Base-by-base conservation (phyloP, 2,888 invertebrate genomes). In the Miltochrista miniata region DNA sequence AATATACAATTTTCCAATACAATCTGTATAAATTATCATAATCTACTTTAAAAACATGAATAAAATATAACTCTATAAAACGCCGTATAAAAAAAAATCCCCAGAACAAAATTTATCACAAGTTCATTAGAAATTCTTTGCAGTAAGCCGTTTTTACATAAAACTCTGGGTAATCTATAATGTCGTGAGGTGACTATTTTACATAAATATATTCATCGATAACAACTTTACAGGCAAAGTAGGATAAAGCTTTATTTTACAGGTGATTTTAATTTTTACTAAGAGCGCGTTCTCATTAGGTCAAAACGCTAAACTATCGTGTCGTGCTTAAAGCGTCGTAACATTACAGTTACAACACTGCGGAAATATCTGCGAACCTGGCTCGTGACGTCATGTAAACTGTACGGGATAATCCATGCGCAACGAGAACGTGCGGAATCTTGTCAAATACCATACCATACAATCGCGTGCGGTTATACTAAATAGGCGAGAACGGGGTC, bases 81-180 rank as follows among this genome's bases (percentile, higher is more conserved):
- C 13, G 31, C 18, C 43, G n/a, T 48, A n/a, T 36, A 44, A 40
- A 36, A 54, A 58, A 24, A 24, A 65, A 64, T 56, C 18, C 51
- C 50, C 40, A 40, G 12, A 10, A 29, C 7, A 38, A 10, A n/a
- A 51, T 52, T 51, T 43, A 38, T 54, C 44, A 50, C 46, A 39
- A 50, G 48, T 30, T 41, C 42, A 14, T 53, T 38, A 40, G 39
- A 33, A 33, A 44, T 43, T 45, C 14, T 7, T 34, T 33, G 3
- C 35, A 37, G 2, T 50, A 38, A 60, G 48, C 38, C 34, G 35
- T 48, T 34, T 58, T 51, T 41, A 51, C 51, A 57, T 54, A 49
- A 50, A 39, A 50, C 37, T 35, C 24, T 34, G 34, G 24, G 24
- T 24, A 44, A 39, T 45, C 11, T 49, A 45, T 8, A 11, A 42